These are phyloP conservation scores for Metopolophium dirhodum DNA, from an alignment of 1,140 invertebrate species.

Conservation along the genomic window DNA sequence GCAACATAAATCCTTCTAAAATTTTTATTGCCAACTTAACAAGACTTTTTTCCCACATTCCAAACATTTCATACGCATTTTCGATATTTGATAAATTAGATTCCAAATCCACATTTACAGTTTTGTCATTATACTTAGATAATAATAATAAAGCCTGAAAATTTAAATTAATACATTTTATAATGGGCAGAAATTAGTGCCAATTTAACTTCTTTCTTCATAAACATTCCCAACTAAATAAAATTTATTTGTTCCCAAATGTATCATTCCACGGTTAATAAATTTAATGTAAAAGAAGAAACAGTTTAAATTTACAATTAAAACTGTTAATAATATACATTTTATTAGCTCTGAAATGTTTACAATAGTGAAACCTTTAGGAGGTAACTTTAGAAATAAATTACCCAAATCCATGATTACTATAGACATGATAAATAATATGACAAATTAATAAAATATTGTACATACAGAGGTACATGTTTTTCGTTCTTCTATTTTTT, in stretches of 20 bases:
- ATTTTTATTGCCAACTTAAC: slow-evolving; percentile 61
- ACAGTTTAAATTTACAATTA: neutral
- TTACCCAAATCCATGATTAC: neutral
- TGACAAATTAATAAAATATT: neutral
- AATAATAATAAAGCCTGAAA: slow-evolving; percentile 81
- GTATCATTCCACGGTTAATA: neutral
- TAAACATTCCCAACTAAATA: neutral
- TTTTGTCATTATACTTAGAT: slow-evolving; percentile 88
- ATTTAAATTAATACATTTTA: neutral
- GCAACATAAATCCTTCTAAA: slow-evolving; percentile 69
- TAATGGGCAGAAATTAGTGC: neutral
- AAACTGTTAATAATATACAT: neutral
- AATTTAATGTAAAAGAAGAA: neutral
- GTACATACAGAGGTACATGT: slow-evolving; percentile 62
- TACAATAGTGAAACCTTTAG: neutral
- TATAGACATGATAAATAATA: neutral
- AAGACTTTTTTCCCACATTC: slow-evolving; percentile 85
- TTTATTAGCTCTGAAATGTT: neutral
- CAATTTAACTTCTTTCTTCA: neutral
- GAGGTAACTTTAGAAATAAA: neutral
- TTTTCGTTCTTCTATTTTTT: slow-evolving; percentile 63
- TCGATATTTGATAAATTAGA: slow-evolving; percentile 81
- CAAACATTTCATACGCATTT: slow-evolving; percentile 78
- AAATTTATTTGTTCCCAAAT: neutral
- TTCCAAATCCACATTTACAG: slow-evolving; percentile 81